Conservation (phyloP, 2,888 invertebrate species). For the Deladenus siricidicola region DNA sequence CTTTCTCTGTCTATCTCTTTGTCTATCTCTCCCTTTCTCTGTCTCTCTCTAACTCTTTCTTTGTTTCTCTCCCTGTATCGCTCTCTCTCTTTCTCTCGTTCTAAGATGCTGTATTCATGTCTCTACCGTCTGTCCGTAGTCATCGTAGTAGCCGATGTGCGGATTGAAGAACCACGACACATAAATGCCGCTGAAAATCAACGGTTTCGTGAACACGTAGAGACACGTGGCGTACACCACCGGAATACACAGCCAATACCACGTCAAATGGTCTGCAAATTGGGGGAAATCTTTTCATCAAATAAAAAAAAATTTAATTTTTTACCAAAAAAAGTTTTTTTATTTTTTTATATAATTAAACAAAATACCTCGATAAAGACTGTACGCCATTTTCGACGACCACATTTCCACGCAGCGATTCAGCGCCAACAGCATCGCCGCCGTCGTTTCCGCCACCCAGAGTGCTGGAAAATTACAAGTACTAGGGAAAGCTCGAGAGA, state of each 20-base stretch:
- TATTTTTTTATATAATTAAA: not conserved
- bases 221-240: conserved; percentile 14
- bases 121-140: conserved; percentile 4
- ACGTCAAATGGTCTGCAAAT: conserved; percentile 1
- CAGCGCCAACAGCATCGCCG: conserved; percentile 2
- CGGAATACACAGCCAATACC: conserved; percentile 12
- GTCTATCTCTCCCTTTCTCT: too few species aligned
- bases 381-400: not conserved
- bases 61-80: too few species aligned
- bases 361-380: conserved; percentile 1
- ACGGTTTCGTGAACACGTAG: conserved; percentile 13
- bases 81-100: too few species aligned
- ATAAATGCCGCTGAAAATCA: conserved; percentile 21
- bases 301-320: too few species aligned
- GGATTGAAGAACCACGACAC: conserved; percentile 25
- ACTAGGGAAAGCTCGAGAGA: too few species aligned
- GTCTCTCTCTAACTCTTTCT: too few species aligned
- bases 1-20: too few species aligned
- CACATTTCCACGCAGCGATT: conserved; percentile 5
- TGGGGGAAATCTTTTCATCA: too few species aligned
- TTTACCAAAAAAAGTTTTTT: not conserved
- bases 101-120: not conserved
- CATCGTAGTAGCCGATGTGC: conserved; percentile 18
- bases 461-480: not conserved
- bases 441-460: not conserved